Evolutionary conservation across 2,113 vertebrate species (phyloP).

Genomic region (Chascanopsetta lugubris): DNA sequence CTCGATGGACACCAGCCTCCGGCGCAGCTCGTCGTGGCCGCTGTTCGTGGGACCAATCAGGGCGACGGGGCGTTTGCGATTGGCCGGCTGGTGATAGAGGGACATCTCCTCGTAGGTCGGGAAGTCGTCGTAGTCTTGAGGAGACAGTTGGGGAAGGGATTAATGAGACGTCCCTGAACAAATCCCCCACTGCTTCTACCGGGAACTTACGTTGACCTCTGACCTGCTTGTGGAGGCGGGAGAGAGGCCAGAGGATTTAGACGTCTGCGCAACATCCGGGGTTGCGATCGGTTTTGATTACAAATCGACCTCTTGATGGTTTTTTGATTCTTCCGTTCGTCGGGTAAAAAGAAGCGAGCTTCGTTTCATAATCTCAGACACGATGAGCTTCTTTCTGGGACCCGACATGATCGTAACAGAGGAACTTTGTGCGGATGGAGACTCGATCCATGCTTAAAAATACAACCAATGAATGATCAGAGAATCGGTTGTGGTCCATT

Average conservation of each 20-base stretch:
- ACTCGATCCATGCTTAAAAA: no score
- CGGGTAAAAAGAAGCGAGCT: no score
- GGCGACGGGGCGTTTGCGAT: conserved; percentile 90
- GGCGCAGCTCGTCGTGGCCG: conserved; percentile 91
- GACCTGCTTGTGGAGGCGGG: not conserved
- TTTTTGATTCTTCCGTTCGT: no score
- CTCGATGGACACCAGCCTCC: conserved; percentile 88
- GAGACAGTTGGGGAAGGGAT: conserved; percentile 16
- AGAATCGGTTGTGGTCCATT: no score
- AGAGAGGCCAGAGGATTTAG: not conserved
- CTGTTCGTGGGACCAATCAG: conserved; percentile 92
- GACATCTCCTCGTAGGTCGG: conserved; percentile 98
- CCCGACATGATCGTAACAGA: no score
- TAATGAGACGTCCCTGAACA: conserved; percentile 22
- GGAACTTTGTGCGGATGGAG: no score
- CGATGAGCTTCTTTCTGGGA: no score
- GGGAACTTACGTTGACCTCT: conserved; percentile 12
- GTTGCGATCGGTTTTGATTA: no score
- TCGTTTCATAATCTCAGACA: no score
- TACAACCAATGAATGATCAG: no score
- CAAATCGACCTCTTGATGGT: no score
- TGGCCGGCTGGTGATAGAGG: conserved; percentile 93
- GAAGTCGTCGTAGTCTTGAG: conserved; percentile 91
- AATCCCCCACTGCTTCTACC: conserved; percentile 21
- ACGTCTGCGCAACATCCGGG: no score